phyloP scores from a whole-genome alignment of 2,888 invertebrate genomes.

The Epinotia demarniana region DNA sequence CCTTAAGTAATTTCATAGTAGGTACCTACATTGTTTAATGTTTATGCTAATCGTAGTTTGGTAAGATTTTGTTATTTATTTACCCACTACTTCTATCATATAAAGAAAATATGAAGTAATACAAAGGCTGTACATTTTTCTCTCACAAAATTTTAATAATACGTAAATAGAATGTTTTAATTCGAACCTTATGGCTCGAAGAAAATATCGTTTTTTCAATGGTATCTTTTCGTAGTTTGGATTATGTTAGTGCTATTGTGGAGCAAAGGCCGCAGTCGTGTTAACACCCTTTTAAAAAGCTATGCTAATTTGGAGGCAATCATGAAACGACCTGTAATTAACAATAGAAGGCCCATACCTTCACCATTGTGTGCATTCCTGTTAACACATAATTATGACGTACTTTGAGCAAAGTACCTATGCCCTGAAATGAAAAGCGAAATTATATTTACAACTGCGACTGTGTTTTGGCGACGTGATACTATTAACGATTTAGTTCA shows the following conservation, averaged over 20 bases:
- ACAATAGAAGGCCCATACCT: conserved; percentile 30
- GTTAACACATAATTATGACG: conserved; percentile 16
- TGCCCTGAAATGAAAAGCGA: background rate
- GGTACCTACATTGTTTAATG: too few relatives aligned
- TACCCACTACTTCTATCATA: too few relatives aligned
- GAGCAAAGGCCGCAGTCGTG: conserved; percentile 35
- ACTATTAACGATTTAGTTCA: too few relatives aligned
- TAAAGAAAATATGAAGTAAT: too few relatives aligned
- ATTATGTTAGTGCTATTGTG: conserved; percentile 6
- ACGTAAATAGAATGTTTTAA: background rate
- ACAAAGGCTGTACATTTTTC: background rate
- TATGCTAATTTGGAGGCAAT: conserved; percentile 66
- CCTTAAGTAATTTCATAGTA: too few relatives aligned
- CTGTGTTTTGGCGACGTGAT: background rate
- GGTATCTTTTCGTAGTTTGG: background rate
- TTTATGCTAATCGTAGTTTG: too few relatives aligned
- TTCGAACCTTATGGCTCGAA: background rate
- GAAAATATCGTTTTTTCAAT: background rate
- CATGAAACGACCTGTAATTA: conserved; percentile 50
- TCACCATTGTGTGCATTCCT: conserved; percentile 24
- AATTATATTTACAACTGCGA: background rate
- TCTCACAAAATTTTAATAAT: background rate
- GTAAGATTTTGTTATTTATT: too few relatives aligned
- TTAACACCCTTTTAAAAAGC: conserved; percentile 66
- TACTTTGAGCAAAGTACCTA: background rate